Evolutionary conservation across 2,888 invertebrate genomes (phyloP), one percentile per base, ranked within the genome.

Genomic region (Drymonia ruficornis): DNA sequence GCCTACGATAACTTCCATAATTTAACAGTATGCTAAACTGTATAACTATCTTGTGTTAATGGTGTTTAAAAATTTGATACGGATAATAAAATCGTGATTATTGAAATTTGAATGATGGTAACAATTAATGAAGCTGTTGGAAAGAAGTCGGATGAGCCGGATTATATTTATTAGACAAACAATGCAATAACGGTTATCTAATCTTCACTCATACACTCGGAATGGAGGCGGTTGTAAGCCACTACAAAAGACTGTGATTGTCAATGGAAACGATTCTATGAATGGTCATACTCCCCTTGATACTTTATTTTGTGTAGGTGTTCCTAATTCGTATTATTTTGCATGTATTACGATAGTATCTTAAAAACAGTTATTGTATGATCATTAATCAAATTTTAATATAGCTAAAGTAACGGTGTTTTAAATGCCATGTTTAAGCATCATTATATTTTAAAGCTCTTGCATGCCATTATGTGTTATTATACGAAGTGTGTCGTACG

Each of bases 181-280:
- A 15, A 51, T 53, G 50, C 50, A 54, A 49, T 54, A 60, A 65
- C 59, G 53, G 46, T 70, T 68, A 73, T 68, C 65, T 68, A 59
- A 72, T 72, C 68, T 57, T 28, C 51, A 50, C 63, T 52, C 56
- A 57, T 65, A 55, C 64, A 59, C 61, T 59, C 57, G 61, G 61
- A 58, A 51, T 52, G 59, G 49, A 50, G 52, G 50, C 66, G 65
- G 60, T 58, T 67, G 61, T 61, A 50, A 38, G 46, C 46, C 59
- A 70, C 72, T 70, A 71, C 63, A 62, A 70, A 66, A 74, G 71
- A 70, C 76, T 74, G 76, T 72, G 70, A 60, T 76, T 72, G 73
- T 81, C 80, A 84, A 83, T 84, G 79, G 78, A 77, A 74, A 63
- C 61, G 49, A 65, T 76, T 72, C 72, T 72, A 73, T 81, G 78